Evolutionary conservation across 64 coral and sea anemone genomes (phyloP).

Genomic region (Stichodactyla mertensii): DNA sequence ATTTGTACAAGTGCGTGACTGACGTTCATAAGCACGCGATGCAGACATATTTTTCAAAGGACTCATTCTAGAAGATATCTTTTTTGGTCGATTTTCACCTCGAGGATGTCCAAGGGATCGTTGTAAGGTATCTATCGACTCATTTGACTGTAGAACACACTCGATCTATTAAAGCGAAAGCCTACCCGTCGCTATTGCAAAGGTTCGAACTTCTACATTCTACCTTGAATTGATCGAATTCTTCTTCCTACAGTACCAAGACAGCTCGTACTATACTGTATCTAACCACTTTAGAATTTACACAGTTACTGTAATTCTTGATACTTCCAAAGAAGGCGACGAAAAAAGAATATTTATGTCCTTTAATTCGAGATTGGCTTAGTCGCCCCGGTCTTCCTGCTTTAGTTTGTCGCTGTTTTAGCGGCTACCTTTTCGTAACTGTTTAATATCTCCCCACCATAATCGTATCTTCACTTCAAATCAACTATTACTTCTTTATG

Average conservation of each 20-base stretch:
- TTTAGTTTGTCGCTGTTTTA: too few species aligned
- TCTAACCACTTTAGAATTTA: neutral
- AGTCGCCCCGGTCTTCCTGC: too few species aligned
- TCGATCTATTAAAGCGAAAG: neutral
- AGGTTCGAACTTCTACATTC: neutral
- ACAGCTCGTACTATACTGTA: neutral
- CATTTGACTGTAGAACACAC: neutral
- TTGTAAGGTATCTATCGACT: neutral
- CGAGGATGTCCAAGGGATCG: neutral
- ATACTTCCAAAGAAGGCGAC: too few species aligned
- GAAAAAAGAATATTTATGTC: too few species aligned
- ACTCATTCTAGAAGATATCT: neutral
- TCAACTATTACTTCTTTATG: too few species aligned
- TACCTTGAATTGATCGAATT: neutral
- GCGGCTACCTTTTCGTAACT: too few species aligned
- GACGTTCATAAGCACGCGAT: neutral
- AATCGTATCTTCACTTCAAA: too few species aligned
- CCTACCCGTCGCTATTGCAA: neutral
- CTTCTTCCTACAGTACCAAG: neutral
- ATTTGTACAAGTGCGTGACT: conserved; percentile 1
- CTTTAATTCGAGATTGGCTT: too few species aligned
- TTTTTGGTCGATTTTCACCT: neutral
- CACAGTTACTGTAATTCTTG: neutral
- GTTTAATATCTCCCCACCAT: too few species aligned
- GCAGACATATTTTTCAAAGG: neutral